Evolutionary conservation across 2,113 vertebrate species (phyloP).

Genomic region (Epinephelus lanceolatus): DNA sequence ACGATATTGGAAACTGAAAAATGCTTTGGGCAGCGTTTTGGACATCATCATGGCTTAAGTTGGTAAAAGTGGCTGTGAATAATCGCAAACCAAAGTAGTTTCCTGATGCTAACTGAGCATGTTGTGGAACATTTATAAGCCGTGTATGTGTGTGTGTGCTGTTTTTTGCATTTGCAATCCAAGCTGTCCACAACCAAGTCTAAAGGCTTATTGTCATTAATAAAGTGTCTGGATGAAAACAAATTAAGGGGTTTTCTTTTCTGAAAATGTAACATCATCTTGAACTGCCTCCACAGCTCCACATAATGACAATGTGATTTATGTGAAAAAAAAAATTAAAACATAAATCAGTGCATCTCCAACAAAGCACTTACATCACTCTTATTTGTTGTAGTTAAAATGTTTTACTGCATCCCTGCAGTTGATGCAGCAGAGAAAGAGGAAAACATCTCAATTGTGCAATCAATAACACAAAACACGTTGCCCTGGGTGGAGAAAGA

Average conservation of each 20-base stretch:
- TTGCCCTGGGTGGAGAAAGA: not conserved
- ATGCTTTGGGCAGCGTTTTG: constrained; percentile 27
- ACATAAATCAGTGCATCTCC: too few species aligned
- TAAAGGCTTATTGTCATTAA: constrained; percentile 30
- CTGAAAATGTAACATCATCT: not conserved
- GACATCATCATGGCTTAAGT: not conserved
- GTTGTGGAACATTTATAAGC: constrained; percentile 6
- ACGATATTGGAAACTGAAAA: constrained; percentile 22
- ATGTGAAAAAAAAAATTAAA: too few species aligned
- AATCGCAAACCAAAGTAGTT: constrained; percentile 60
- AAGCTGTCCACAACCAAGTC: constrained; percentile 26
- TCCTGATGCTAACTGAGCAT: constrained; percentile 41
- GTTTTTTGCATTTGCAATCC: constrained; percentile 10
- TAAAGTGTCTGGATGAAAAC: constrained; percentile 51
- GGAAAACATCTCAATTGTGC: too few species aligned
- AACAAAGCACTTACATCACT: too few species aligned
- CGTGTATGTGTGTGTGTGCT: constrained; percentile 1
- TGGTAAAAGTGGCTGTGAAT: constrained; percentile 32
- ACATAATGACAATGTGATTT: not conserved
- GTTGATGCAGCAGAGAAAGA: too few species aligned
- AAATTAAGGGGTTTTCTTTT: not conserved
- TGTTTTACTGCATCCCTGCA: too few species aligned
- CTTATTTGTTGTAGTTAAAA: too few species aligned
- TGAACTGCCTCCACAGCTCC: not conserved
- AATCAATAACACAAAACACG: too few species aligned